Base-by-base conservation (phyloP, 2,888 invertebrate species). In the Hirtodrosophila histrioides region DNA sequence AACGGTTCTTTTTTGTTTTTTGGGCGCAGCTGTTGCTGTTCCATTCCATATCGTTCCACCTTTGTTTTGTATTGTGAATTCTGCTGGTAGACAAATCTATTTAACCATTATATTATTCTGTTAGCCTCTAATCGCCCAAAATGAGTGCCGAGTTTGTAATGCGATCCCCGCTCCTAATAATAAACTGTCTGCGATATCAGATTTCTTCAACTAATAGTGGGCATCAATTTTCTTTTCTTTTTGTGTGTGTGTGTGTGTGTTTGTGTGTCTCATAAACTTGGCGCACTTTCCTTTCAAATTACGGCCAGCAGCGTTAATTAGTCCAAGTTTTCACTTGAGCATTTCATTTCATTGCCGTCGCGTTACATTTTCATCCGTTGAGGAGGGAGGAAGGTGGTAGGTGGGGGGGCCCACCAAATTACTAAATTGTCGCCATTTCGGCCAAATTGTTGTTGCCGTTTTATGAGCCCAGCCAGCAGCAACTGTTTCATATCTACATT, bases 301-400 rank as follows among this genome's bases (percentile, higher is more conserved):
- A 76, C 39, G 49, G 48, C 54, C 58, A 65, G 17, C 41, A 31
- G 81, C 54, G 78, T 82, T 85, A 82, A 82, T 82, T 85, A 85
- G 82, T 65, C 53, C 73, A 82, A 70, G 73, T 82, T 87, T 82
- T 82, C 86, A 79, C 86, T 86, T 69, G 66, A 62, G 49, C 63
- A 64, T 70, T 74, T 71, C 37, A 36, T 71, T 72, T 76, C 49
- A 73, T 70, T 53, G 61, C 49, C 44, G 39, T 23, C 51, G 44
- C 45, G 45, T 68, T 56, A 41, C 61, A 58, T 71, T 60, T 45
- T 40, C 44, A 33, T 40, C 33, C 35, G 40, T 37, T 51, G 3
- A 37, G 41, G 11, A 8, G 11, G 4, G 24, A 33, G 24, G 10
- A 5, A 9, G 27, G 12, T 1, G 17, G 10, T 7, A 9, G 27